Evolutionary conservation across 2,797 vertebrate genomes (phyloP).

Genomic region (Poeciliopsis paucimaculata): DNA sequence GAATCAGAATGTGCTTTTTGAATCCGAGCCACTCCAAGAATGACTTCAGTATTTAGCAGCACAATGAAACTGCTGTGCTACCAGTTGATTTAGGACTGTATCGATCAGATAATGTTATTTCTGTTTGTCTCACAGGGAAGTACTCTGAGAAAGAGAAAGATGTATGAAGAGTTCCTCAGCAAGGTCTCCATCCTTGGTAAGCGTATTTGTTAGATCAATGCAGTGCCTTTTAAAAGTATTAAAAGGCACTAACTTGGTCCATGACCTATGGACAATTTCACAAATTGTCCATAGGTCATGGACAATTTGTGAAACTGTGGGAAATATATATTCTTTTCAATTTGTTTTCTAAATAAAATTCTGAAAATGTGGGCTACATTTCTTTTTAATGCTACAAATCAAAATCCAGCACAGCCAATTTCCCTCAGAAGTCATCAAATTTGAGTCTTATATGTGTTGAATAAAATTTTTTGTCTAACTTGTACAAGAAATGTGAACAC

Average conservation of each 20-base stretch:
- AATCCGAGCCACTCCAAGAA: constrained; percentile 4
- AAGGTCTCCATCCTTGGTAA: constrained; percentile 97
- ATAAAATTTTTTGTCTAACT: neutral
- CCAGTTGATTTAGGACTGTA: neutral
- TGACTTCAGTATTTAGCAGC: constrained; percentile 5
- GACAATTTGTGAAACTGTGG: neutral
- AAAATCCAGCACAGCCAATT: neutral
- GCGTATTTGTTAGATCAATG: constrained; percentile 37
- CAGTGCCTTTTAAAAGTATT: neutral
- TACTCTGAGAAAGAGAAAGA: constrained; percentile 94
- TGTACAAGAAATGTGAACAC: neutral
- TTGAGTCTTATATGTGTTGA: neutral
- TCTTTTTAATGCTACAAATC: neutral
- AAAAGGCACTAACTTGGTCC: too few species aligned
- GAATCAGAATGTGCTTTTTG: neutral
- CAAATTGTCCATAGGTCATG: too few species aligned
- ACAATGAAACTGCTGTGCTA: neutral
- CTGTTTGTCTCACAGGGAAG: constrained; percentile 85
- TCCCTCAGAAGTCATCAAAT: neutral
- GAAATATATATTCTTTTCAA: neutral
- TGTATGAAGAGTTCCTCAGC: constrained; percentile 97
- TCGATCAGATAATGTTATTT: constrained; percentile 26
- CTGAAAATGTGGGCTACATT: neutral
- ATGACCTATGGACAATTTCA: too few species aligned
- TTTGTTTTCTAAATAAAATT: neutral